Conservation (phyloP, 1,140 invertebrate genomes). For the Oryctes rhinoceros region DNA sequence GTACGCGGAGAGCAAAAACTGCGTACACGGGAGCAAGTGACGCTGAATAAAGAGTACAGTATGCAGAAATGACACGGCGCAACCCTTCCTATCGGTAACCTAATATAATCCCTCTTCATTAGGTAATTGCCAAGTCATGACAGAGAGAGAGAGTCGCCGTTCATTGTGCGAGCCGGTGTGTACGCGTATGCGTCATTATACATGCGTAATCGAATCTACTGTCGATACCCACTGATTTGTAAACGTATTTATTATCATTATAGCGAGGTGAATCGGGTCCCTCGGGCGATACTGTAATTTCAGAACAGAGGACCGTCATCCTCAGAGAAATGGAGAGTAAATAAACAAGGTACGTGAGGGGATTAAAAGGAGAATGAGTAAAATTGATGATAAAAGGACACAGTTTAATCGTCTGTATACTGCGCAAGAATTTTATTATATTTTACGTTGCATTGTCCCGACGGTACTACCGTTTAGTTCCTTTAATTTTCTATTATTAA, state of each 20-base stretch:
- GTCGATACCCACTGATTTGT: slow-evolving; percentile 49
- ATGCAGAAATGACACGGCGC: slow-evolving; percentile 22
- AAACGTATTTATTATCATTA: slow-evolving; percentile 49
- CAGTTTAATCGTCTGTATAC: background rate
- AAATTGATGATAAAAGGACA: slow-evolving; percentile 16
- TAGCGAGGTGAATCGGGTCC: slow-evolving; percentile 37
- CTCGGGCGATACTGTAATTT: slow-evolving; percentile 35
- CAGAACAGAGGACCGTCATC: slow-evolving; percentile 20
- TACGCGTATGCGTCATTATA: slow-evolving; percentile 41
- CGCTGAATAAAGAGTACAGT: slow-evolving; percentile 23
- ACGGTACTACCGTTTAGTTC: background rate
- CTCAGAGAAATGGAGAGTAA: background rate
- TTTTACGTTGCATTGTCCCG: background rate
- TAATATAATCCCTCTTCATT: slow-evolving; percentile 45
- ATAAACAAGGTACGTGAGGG: background rate
- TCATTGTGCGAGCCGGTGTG: slow-evolving; percentile 17
- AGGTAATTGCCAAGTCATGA: slow-evolving; percentile 48
- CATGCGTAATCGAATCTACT: slow-evolving; percentile 47
- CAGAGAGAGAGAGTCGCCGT: slow-evolving; percentile 33
- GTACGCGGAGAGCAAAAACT: background rate
- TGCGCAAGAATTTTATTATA: background rate
- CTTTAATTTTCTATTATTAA: too few species aligned
- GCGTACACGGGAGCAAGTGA: background rate
- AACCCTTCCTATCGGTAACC: slow-evolving; percentile 38
- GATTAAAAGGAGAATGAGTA: slow-evolving; percentile 4